Base-by-base conservation (phyloP, 1,140 invertebrate species). In the Drosophila suzukii region DNA sequence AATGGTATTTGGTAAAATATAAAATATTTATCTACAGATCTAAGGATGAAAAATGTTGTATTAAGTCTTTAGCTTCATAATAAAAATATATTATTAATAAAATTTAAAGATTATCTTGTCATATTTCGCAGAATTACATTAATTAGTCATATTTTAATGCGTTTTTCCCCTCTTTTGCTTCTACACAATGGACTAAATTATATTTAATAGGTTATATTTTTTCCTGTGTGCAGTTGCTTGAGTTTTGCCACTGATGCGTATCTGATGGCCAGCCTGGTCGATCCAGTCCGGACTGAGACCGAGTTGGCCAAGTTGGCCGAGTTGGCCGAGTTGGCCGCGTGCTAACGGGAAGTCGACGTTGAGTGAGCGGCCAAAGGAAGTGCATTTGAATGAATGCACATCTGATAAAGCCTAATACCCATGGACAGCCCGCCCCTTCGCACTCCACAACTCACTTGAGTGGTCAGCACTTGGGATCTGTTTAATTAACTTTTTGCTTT, bases 361-460 rank as follows among this genome's bases (percentile, higher is more conserved):
- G 78, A 85, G 81, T 81, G 81, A 75, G 61, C 80, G 63, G 49
- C 65, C 70, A 71, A 86, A 82, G 82, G 82, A 86, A 86, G 82
- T 86, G 83, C 83, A 86, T 79, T 79, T 85, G 75, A 86, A 82
- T 88, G 82, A 78, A 74, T 86, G 82, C 82, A 82, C 82, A 86
- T 88, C 83, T 88, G 83, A 86, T 86, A 82, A 82, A 81, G 56
- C 67, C 70, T 82, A 88, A 86, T 86, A 76, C 71, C 78, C 83
- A 76, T 75, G 56, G 82, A 75, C 82, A 78, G 70, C 47, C 67
- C 71, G 57, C 17, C 43, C 47, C 30, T 51, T 67, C 38, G 46
- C 27, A n/a, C 17, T 32, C 27, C 20, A 36, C n/a, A 24, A 55
- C 67, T 57, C 67, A 71, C 36, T 71, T 30, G 68, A 71, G 44